Conservation (phyloP, 2,113 vertebrate genomes). For the Bufo bufo region DNA sequence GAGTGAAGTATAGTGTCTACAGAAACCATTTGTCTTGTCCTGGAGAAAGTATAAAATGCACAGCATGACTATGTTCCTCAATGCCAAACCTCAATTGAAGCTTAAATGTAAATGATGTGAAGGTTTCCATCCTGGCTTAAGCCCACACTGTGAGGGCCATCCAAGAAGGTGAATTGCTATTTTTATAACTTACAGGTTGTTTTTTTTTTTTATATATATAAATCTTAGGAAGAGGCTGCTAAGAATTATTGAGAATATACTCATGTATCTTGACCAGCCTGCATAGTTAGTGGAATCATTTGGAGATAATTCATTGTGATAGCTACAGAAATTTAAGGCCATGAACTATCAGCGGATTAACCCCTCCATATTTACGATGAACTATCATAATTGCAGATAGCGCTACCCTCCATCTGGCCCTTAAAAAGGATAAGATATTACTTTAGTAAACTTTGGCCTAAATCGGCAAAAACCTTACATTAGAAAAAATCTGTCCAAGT, state of each 20-base stretch:
- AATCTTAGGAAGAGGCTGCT: not conserved
- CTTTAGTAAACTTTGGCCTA: not conserved
- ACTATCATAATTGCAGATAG: not conserved
- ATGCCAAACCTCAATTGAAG: not conserved
- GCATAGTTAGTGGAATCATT: not conserved
- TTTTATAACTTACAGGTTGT: not conserved
- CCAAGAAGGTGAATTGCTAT: not conserved
- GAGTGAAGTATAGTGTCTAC: constrained; percentile 45
- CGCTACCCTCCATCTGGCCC: not conserved
- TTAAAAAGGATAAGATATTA: not conserved
- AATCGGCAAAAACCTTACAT: too few species aligned
- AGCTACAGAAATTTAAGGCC: not conserved
- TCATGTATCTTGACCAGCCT: not conserved
- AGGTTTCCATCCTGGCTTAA: constrained; percentile 5
- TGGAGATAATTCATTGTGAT: not conserved
- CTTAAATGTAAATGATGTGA: not conserved
- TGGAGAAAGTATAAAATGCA: constrained; percentile 28
- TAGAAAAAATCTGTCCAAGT: too few species aligned
- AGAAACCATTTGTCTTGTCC: constrained; percentile 41
- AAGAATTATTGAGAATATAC: not conserved
- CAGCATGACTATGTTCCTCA: constrained; percentile 2
- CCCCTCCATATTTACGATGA: too few species aligned
- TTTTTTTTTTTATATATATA: too few species aligned
- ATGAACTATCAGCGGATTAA: too few species aligned
- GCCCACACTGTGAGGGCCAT: not conserved